phyloP scores from a whole-genome alignment of 2,888 invertebrate genomes.

The Nemapogon koenigi region DNA sequence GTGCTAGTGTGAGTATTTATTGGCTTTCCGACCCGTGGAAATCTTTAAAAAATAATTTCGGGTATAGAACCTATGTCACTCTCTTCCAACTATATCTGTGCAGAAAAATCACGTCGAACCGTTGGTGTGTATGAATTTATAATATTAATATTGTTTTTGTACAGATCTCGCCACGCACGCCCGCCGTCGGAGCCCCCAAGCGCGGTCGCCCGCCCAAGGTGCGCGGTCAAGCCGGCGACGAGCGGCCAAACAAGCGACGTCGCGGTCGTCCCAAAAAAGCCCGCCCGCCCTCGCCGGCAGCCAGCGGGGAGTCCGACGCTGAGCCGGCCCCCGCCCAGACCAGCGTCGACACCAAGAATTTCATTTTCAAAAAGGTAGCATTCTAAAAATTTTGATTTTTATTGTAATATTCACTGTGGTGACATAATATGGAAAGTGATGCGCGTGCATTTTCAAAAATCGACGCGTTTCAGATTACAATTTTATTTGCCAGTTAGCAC shows the following conservation, averaged over 20 bases:
- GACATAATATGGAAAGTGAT: background rate
- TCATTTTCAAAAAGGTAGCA: conserved; percentile 46
- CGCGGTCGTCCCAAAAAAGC: conserved; percentile 16
- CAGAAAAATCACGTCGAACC: too few species aligned
- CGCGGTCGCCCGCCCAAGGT: conserved; percentile 61
- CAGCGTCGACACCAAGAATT: conserved; percentile 40
- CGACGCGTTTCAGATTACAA: too few species aligned
- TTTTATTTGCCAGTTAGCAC: too few species aligned
- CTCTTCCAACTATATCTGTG: too few species aligned
- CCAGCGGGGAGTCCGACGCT: conserved; percentile 28
- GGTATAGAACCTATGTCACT: too few species aligned
- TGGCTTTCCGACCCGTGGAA: too few species aligned
- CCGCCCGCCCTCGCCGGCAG: conserved; percentile 25
- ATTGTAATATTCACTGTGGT: background rate
- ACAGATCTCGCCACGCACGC: conserved; percentile 28
- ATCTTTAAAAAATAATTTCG: too few species aligned
- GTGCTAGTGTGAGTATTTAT: too few species aligned
- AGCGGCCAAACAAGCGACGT: conserved; percentile 33
- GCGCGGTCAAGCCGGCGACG: conserved; percentile 52
- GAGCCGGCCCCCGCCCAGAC: conserved; percentile 27
- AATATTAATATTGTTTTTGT: too few species aligned
- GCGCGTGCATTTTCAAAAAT: too few species aligned
- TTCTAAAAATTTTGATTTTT: background rate
- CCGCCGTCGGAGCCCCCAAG: conserved; percentile 35
- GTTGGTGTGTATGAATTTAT: too few species aligned